Base-by-base conservation (phyloP, 2,888 invertebrate genomes). In the Cataglyphis albicans region DNA sequence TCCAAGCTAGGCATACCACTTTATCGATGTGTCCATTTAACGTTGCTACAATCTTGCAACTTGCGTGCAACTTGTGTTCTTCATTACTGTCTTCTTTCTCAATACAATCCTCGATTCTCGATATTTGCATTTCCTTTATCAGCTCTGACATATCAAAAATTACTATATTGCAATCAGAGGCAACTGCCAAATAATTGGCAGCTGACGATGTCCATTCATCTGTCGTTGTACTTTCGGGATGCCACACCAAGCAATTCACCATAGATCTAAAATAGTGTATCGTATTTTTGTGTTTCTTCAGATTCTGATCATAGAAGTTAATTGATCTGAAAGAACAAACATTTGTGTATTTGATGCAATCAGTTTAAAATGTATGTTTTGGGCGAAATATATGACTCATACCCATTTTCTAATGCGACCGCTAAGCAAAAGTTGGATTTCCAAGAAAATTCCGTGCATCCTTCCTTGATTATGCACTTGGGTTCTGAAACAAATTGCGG, bases 221-320 rank as follows among this genome's bases (percentile, higher is more conserved):
- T 35, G 95, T 95, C 0, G 96, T 95, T 0, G 96, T 96, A 86
- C 96, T 96, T 72, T 95, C 95, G 0, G 98, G 97, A 94, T 98
- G 98, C 97, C 98, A 98, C 6, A 95, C 95, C 1, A 97, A 92
- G 78, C 95, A 95, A 91, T 97, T 96, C 38, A 98, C 95, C 81
- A 96, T 93, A 95, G 97, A 97, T 72, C 96, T 96, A 91, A 95
- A 95, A 4, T 95, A 92, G 82, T 95, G 95, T 4, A 96, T 93
- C 5, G 95, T 94, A 84, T 83, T 82, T 4, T 91, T 90, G 35
- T 85, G 83, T 70, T 87, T 84, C 41, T 84, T 65, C 48, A 93
- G 85, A 44, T 92, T 84, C 15, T 83, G 86, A 85, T 93, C 87
- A 3, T 91, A 85, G 72, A 94, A 92, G 29, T 86, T 87, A 52